Base-by-base conservation (phyloP, 2,113 vertebrate genomes). In the Stomatorhinus ivindoensis region DNA sequence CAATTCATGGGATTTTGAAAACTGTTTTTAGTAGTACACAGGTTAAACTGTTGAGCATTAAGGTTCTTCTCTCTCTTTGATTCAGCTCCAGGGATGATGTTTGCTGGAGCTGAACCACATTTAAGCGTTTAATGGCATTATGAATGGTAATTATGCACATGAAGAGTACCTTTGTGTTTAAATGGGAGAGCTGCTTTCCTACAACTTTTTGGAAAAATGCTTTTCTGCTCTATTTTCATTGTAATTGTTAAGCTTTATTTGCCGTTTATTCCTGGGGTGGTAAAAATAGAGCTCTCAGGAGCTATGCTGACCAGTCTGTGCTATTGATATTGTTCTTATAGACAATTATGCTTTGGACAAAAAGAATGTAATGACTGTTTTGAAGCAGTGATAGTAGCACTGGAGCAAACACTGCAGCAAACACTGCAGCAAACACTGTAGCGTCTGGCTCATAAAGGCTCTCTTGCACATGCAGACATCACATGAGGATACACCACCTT, bases 241-340 rank as follows among this genome's bases (percentile, higher is more conserved):
- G 48, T 84, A 46, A 84, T 84, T 84, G 11, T 31, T 87, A 39
- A 87, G 27, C 85, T 50, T n/a, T 86, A 48, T 86, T 86, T 86
- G 24, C 11, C 11, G 21, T 47, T 84, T 84, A 10, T 9, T 84
- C 31, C 76, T 39, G 76, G 7, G 35, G 42, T 27, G 19, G 47
- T 86, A 51, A 51, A 35, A 50, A 50, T 50, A 50, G 46, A 17
- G 44, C 46, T 55, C 27, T 7, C 31, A 53, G 48, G 27, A 39
- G 85, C 31, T 35, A 5, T 47, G 15, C 9, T 86, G 84, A 50
- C 46, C n/a, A 82, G 10, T 21, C 84, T 27, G 50, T 39, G n/a
- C 50, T 53, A 1, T 35, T 55, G 44, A n/a, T 24, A 84, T 47
- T n/a, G 31, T 53, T 51, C 9, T 51, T 86, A 53, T 55, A 35